Percentiles rank a stretch among this genome's conserved stretches.
These are phyloP conservation scores for Anolis apletophallus DNA, from an alignment of 2,797 vertebrate species.

Conservation along the genomic window DNA sequence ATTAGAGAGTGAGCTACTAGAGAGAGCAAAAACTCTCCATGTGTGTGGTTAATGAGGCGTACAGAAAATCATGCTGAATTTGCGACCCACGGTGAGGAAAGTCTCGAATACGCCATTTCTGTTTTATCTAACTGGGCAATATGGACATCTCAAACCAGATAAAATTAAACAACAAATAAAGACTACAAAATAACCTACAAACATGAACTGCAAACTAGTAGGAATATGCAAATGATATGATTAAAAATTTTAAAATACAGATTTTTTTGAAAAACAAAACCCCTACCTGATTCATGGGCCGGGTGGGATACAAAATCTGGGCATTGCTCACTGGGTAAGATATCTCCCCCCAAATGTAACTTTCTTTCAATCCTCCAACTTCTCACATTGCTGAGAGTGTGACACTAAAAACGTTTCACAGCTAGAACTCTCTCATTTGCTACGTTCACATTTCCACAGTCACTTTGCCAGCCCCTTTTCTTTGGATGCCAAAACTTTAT, in stretches of 20 bases:
- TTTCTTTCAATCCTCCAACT: too few species aligned
- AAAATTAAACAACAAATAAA: background rate
- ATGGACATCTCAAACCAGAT: background rate
- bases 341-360: too few species aligned
- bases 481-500: too few species aligned
- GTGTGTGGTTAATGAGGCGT: conserved; percentile 37
- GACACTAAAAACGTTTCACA: too few species aligned
- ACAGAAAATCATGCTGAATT: conserved; percentile 58
- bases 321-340: too few species aligned
- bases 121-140: conserved; percentile 38
- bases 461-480: too few species aligned
- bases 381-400: too few species aligned
- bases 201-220: background rate
- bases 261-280: background rate
- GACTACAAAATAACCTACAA: background rate
- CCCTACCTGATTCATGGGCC: too few species aligned
- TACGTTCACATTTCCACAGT: too few species aligned
- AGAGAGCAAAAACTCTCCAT: conserved; percentile 46
- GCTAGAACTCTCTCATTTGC: too few species aligned
- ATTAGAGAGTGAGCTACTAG: conserved; percentile 38
- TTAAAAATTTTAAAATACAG: background rate
- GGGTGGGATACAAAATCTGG: too few species aligned
- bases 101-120: conserved; percentile 52
- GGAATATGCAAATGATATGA: background rate
- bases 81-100: conserved; percentile 35